Evolutionary conservation across 1,140 invertebrate genomes (phyloP).

Genomic region (Tyrophagus putrescentiae): DNA sequence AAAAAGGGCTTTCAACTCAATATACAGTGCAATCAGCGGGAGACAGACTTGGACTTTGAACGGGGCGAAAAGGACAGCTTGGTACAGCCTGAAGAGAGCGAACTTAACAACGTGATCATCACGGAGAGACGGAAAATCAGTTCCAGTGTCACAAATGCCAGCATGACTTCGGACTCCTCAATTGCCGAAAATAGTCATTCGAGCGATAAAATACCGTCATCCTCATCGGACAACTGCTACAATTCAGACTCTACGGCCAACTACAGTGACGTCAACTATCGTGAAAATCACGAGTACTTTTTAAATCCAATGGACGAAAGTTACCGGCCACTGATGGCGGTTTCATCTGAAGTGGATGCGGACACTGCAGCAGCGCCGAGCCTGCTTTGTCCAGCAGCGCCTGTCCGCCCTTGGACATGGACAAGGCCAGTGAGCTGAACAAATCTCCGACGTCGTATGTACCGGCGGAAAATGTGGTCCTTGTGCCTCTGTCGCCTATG

Average conservation of each 20-base stretch:
- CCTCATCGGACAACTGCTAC: background rate
- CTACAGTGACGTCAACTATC: background rate
- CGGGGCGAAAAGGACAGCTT: too few relatives aligned
- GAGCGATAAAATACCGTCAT: background rate
- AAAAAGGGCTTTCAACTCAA: background rate
- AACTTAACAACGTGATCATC: too few relatives aligned
- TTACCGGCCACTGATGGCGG: background rate
- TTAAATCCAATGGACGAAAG: background rate
- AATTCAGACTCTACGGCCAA: background rate
- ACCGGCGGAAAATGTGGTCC: too few relatives aligned
- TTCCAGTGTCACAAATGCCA: background rate
- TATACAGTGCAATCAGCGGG: background rate
- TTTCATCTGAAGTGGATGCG: too few relatives aligned
- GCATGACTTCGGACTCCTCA: background rate
- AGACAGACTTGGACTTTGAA: background rate
- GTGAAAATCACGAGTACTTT: slow-evolving; percentile 3
- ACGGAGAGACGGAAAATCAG: background rate
- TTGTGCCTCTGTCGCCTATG: too few relatives aligned
- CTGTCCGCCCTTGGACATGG: too few relatives aligned
- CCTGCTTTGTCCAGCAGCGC: too few relatives aligned
- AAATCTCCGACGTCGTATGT: too few relatives aligned
- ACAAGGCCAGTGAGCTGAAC: too few relatives aligned
- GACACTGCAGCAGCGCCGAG: too few relatives aligned
- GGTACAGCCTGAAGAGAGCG: too few relatives aligned
- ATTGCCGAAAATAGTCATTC: background rate